These are phyloP conservation scores for Martes flavigula DNA, from an alignment of 2,797 vertebrate genomes.

Conservation along the genomic window DNA sequence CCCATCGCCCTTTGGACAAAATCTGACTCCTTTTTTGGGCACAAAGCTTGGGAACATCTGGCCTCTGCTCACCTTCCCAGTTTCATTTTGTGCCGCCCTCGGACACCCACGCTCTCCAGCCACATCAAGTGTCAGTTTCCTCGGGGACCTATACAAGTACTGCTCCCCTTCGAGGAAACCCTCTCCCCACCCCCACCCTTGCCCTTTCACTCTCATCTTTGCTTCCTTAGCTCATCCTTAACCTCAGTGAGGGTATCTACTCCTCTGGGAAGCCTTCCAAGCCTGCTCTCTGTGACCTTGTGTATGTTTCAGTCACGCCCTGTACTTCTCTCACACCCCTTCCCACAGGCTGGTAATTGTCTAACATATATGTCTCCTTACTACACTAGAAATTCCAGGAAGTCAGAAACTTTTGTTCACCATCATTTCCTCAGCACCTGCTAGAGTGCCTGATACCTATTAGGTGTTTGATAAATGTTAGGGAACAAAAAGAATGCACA, in stretches of 20 bases:
- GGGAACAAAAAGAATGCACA: neutral
- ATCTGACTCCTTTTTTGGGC: neutral
- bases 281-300: neutral
- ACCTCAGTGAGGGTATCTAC: neutral
- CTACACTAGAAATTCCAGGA: neutral
- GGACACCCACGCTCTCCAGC: neutral
- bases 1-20: neutral
- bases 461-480: neutral
- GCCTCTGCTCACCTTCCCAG: neutral
- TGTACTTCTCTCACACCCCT: neutral
- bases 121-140: neutral
- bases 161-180: neutral
- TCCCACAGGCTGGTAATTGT: neutral
- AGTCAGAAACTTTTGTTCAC: neutral
- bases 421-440: neutral
- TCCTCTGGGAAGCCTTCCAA: neutral
- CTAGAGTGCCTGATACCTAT: neutral
- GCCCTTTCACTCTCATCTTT: neutral
- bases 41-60: neutral
- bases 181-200: neutral
- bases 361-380: neutral
- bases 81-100: neutral
- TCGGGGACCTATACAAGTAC: neutral
- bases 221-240: neutral
- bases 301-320: no score